phyloP scores from a whole-genome alignment of 2,888 invertebrate genomes.

The Spilarctia lutea region DNA sequence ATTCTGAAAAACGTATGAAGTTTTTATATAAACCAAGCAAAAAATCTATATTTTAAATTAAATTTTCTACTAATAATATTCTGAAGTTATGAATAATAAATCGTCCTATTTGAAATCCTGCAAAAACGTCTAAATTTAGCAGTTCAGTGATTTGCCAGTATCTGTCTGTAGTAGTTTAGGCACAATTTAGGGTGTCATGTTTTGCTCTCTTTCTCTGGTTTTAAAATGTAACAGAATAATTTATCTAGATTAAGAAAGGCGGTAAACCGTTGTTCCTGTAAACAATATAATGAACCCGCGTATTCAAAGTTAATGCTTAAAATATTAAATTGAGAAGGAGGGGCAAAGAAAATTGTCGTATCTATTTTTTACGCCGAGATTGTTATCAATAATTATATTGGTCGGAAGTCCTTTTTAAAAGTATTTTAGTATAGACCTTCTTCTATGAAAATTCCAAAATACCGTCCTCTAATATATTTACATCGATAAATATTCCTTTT shows the following conservation, averaged over 20 bases:
- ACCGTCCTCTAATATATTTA: slow-evolving; percentile 3
- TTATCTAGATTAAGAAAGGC: not conserved
- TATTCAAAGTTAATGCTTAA: not conserved
- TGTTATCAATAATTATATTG: not conserved
- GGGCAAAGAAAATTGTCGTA: too few relatives aligned
- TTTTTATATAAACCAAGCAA: not conserved
- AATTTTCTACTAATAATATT: not conserved
- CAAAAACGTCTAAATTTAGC: too few relatives aligned
- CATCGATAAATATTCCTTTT: slow-evolving; percentile 17
- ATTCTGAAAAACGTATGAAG: not conserved
- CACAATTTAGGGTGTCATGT: too few relatives aligned
- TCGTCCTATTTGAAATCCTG: too few relatives aligned
- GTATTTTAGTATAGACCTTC: not conserved
- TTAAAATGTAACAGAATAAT: not conserved
- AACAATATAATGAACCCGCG: not conserved
- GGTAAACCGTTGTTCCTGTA: not conserved
- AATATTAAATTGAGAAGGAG: too few relatives aligned
- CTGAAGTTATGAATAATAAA: too few relatives aligned
- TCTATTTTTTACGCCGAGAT: not conserved
- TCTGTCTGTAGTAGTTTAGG: too few relatives aligned
- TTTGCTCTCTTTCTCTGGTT: too few relatives aligned
- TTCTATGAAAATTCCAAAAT: not conserved
- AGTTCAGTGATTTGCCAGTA: too few relatives aligned
- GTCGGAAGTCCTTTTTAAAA: not conserved
- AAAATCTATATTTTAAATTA: too few relatives aligned